Base-by-base conservation (phyloP, 2,113 vertebrate genomes). In the Mionectes macconnelli region DNA sequence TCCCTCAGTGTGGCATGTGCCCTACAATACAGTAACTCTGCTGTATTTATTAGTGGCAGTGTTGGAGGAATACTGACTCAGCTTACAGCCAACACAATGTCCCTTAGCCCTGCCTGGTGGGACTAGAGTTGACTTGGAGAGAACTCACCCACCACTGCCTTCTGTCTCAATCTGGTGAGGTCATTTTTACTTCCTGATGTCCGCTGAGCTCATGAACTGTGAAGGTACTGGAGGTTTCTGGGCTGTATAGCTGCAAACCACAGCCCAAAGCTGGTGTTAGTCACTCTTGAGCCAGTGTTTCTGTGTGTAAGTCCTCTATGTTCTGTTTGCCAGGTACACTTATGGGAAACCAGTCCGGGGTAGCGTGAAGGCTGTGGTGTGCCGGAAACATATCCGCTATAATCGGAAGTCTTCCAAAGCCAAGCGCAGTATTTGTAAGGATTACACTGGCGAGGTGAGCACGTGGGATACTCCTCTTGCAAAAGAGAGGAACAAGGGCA, bases 401-500 rank as follows among this genome's bases (percentile, higher is more conserved):
- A 45, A 24, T 28, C n/a, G 56, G 13, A 89, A 15, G 14, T 67
- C 86, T 53, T 57, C 87, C 70, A 90, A 68, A 62, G 86, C 76
- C 77, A 95, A 84, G 47, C 45, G 5, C 50, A 93, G 49, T 1
- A 68, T 93, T n/a, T 97, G 96, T 40, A 90, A 40, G 84, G 70
- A 96, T 27, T 92, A 95, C 45, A 16, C 66, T 13, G 97, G 96
- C 0, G 25, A 97, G 96, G 96, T 97, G 85, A 97, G 96, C 30
- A 25, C 4, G 1, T 24, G 39, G 24, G 27, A 60, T 11, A 9
- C 4, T 60, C 45, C 66, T 68, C 37, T 68, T 44, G 52, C 53
- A 76, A 35, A 75, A 68, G 60, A 44, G 33, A 57, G 37, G 62
- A 76, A 23, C 4, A 21, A 37, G 50, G 40, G 4, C 4, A 63